Evolutionary conservation across 2,888 invertebrate species (phyloP).

Genomic region (Nysson spinosus): DNA sequence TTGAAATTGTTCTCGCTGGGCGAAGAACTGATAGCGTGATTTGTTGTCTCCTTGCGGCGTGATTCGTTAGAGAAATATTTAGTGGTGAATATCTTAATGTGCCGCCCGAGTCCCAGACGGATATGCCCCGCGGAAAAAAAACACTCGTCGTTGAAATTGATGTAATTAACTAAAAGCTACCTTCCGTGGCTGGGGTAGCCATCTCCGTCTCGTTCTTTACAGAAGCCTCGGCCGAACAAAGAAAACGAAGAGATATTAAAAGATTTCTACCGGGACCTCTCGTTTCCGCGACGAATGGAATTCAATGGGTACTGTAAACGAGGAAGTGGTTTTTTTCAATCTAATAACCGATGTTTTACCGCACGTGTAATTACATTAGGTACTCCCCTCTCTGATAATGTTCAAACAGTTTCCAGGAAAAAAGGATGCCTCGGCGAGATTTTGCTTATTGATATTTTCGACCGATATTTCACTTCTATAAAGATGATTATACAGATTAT

Average conservation of each 20-base stretch:
- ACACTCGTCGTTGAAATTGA: conserved; percentile 54
- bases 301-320: conserved; percentile 58
- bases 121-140: conserved; percentile 40
- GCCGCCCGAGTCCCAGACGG: conserved; percentile 29
- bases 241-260: conserved; percentile 60
- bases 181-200: conserved; percentile 11
- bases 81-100: conserved; percentile 3
- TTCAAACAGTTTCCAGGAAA: conserved; percentile 20
- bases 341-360: conserved; percentile 50
- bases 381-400: conserved; percentile 36
- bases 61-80: not conserved
- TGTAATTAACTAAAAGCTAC: conserved; percentile 62
- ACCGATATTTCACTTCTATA: not conserved
- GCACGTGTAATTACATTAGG: conserved; percentile 54
- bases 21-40: too few relatives aligned
- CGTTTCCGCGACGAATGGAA: conserved; percentile 60
- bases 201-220: conserved; percentile 44
- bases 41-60: too few relatives aligned
- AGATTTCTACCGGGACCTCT: conserved; percentile 61
- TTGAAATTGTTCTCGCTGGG: too few relatives aligned
- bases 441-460: conserved; percentile 1
- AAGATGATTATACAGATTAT: conserved; percentile 20
- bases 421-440: not conserved
- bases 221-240: conserved; percentile 57
- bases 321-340: conserved; percentile 53